A percentile compares a stretch with the other conserved stretches of the same genome.
Conservation (phyloP, 2,888 invertebrate species). For the Panzeria rudis region DNA sequence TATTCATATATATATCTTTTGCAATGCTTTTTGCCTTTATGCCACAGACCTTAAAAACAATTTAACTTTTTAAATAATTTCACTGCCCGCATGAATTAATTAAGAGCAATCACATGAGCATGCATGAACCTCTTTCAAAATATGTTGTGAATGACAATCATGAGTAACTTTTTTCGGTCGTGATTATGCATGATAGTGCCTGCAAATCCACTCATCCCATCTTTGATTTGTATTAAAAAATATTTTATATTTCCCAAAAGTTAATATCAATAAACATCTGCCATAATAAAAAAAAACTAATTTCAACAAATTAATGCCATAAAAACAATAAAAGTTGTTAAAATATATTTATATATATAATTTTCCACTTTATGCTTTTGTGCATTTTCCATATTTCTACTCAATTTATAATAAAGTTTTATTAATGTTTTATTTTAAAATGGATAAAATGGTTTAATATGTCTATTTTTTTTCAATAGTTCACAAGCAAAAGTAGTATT, state of each 20-base stretch:
- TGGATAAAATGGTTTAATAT: not conserved
- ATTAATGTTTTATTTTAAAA: not conserved
- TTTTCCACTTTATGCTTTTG: constrained; percentile 31
- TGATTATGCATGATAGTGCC: not conserved
- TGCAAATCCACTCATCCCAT: not conserved
- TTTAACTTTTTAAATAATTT: not conserved
- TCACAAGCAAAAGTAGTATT: not conserved
- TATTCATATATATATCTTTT: no score
- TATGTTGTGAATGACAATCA: no score
- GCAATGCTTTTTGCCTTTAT: no score
- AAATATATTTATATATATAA: not conserved
- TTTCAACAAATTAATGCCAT: constrained; percentile 5
- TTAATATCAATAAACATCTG: not conserved
- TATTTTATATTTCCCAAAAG: not conserved
- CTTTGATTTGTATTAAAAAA: not conserved
- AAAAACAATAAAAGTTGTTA: not conserved
- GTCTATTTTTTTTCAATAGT: not conserved
- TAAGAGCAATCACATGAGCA: not conserved
- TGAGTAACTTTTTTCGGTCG: no score
- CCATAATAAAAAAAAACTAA: not conserved
- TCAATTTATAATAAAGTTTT: constrained; percentile 24
- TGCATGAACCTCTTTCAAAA: no score
- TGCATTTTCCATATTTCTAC: not conserved
- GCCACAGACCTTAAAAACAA: not conserved
- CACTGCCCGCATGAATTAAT: not conserved